A percentile compares a stretch with the other conserved stretches of the same genome.
These are phyloP conservation scores for Oncopodura yosiiana DNA, from an alignment of 1,140 invertebrate genomes.

Conservation along the genomic window DNA sequence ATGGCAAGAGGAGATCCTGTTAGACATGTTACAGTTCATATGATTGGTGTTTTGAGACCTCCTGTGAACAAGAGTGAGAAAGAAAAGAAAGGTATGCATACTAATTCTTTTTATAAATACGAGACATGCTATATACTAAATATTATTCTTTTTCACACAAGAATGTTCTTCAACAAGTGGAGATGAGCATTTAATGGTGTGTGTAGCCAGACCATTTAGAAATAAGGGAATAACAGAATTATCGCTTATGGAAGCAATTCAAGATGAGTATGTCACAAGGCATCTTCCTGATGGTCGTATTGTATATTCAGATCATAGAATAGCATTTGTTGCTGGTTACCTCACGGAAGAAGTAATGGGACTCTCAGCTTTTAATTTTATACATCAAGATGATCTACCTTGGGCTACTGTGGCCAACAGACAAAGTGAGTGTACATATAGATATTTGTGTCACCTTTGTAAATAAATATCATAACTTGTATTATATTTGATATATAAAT, in stretches of 20 bases:
- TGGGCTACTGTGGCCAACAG: conserved; percentile 71
- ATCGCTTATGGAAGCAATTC: conserved; percentile 58
- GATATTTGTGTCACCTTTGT: neutral
- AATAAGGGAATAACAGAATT: conserved; percentile 57
- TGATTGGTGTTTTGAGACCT: conserved; percentile 45
- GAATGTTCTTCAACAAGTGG: conserved; percentile 34
- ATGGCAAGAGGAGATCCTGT: conserved; percentile 53
- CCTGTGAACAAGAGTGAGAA: conserved; percentile 30
- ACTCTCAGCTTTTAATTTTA: conserved; percentile 69
- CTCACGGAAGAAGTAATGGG: conserved; percentile 71
- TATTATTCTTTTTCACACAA: conserved; percentile 4
- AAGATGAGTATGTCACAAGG: conserved; percentile 72
- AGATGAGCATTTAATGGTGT: conserved; percentile 55
- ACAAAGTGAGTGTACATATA: conserved; percentile 56
- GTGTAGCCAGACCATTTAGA: conserved; percentile 52
- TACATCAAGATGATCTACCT: conserved; percentile 71
- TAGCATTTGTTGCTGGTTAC: conserved; percentile 72
- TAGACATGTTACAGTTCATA: conserved; percentile 55
- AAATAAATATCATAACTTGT: neutral
- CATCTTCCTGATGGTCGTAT: conserved; percentile 74
- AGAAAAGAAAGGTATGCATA: conserved; percentile 33
- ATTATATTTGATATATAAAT: conserved; percentile 13
- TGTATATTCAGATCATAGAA: conserved; percentile 72
- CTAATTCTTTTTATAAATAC: no score
- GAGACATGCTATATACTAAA: no score